Percentiles rank a stretch among this genome's conserved stretches.
These are phyloP conservation scores for Drosophila murphyi DNA, from an alignment of 1,140 invertebrate genomes.

Conservation along the genomic window DNA sequence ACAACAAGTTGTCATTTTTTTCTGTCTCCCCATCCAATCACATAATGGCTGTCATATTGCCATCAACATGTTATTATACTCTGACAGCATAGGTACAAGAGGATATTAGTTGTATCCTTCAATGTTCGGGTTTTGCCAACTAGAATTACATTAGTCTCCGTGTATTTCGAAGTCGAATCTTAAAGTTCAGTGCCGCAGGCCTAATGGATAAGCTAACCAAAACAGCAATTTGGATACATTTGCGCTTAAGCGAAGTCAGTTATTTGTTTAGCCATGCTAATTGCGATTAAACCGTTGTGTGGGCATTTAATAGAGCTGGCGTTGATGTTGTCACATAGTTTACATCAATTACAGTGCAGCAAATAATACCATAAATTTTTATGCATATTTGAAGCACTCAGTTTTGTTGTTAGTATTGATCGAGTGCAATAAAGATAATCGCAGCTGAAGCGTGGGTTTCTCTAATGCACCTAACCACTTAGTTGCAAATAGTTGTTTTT, in stretches of 20 bases:
- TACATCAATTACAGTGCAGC: constrained; percentile 60
- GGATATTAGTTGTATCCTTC: too few relatives aligned
- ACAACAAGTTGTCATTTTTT: constrained; percentile 45
- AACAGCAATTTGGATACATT: constrained; percentile 2
- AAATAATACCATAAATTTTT: constrained; percentile 44
- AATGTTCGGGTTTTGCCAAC: too few relatives aligned
- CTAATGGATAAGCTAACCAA: constrained; percentile 5
- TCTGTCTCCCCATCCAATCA: constrained; percentile 23
- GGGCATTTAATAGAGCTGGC: constrained; percentile 64
- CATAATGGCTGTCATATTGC: constrained; percentile 24
- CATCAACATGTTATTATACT: constrained; percentile 15
- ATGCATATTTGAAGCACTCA: constrained; percentile 41
- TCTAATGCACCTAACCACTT: constrained; percentile 39
- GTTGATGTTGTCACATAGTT: constrained; percentile 58
- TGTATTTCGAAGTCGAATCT: too few relatives aligned
- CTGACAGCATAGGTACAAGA: too few relatives aligned
- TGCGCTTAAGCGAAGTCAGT: constrained; percentile 47
- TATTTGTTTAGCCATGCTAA: constrained; percentile 65
- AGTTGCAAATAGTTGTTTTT: background rate
- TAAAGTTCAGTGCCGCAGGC: constrained; percentile 16
- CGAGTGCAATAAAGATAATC: constrained; percentile 23
- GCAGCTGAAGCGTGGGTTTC: constrained; percentile 42
- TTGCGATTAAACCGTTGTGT: constrained; percentile 55
- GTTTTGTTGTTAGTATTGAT: constrained; percentile 24
- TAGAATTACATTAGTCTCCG: too few relatives aligned